Percentiles rank a stretch among this genome's conserved stretches.
phyloP scores from a whole-genome alignment of 2,888 invertebrate genomes.

The Brachycybe producta region DNA sequence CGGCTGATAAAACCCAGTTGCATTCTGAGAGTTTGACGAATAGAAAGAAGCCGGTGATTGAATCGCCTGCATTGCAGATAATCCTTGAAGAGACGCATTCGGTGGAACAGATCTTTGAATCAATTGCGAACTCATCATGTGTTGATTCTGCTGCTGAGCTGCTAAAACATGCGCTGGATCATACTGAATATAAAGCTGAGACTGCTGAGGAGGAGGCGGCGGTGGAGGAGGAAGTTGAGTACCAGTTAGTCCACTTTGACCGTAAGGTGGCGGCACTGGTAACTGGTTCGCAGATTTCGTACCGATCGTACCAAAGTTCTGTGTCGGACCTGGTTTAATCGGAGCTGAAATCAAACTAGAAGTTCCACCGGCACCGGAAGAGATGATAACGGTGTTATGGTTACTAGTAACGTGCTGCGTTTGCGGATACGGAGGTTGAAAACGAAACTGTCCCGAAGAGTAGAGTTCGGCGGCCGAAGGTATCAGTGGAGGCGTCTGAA shows the following conservation, averaged over 20 bases:
- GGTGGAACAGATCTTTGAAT: slow-evolving; percentile 46
- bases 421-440: slow-evolving; percentile 49
- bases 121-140: slow-evolving; percentile 49
- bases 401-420: slow-evolving; percentile 66
- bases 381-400: slow-evolving; percentile 68
- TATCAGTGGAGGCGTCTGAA: slow-evolving; percentile 41
- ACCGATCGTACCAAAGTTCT: slow-evolving; percentile 66
- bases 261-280: slow-evolving; percentile 12
- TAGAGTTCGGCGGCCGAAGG: slow-evolving; percentile 54
- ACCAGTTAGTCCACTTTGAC: slow-evolving; percentile 13
- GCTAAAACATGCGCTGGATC: slow-evolving; percentile 38
- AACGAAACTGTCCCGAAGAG: slow-evolving; percentile 45
- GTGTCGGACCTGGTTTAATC: slow-evolving; percentile 56
- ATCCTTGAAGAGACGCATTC: slow-evolving; percentile 34
- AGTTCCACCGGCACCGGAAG: slow-evolving; percentile 50
- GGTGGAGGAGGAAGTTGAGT: slow-evolving; percentile 18
- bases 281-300: slow-evolving; percentile 34
- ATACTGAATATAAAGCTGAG: slow-evolving; percentile 47
- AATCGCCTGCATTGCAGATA: slow-evolving; percentile 35
- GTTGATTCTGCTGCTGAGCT: slow-evolving; percentile 40
- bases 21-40: slow-evolving; percentile 27
- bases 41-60: slow-evolving; percentile 43
- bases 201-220: slow-evolving; percentile 37
- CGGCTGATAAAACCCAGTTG: slow-evolving; percentile 26
- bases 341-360: slow-evolving; percentile 80